phyloP scores from a whole-genome alignment of 1,140 invertebrate genomes.

The Ceratosolen fusciceps region DNA sequence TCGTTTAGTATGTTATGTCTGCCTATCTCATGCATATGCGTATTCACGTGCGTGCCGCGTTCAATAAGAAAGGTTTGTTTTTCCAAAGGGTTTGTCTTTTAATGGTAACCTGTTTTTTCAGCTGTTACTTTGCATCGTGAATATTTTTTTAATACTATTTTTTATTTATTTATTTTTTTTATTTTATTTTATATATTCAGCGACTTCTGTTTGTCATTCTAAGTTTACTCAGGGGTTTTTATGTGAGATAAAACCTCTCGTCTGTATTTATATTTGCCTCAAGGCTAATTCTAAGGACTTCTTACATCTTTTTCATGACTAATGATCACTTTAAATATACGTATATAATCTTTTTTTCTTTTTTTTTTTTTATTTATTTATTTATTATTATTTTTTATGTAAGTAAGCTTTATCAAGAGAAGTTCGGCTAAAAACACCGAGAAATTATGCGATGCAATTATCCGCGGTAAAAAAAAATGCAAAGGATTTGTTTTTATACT shows the following conservation, averaged over 20 bases:
- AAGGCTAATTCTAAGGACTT: background rate
- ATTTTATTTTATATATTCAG: constrained; percentile 8
- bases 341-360: too few relatives aligned
- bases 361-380: too few relatives aligned
- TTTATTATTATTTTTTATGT: background rate
- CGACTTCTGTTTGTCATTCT: constrained; percentile 31
- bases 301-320: background rate
- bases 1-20: background rate
- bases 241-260: constrained; percentile 22
- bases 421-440: background rate
- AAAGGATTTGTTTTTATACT: too few relatives aligned
- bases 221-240: constrained; percentile 34
- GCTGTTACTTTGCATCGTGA: background rate
- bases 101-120: background rate
- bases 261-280: background rate
- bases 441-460: too few relatives aligned
- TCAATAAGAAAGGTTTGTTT: background rate
- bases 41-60: background rate
- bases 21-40: background rate
- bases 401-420: background rate
- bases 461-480: too few relatives aligned
- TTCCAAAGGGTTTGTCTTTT: background rate
- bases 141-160: too few relatives aligned
- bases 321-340: constrained; percentile 18
- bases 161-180: too few relatives aligned